Percentiles rank a stretch among this genome's conserved stretches.
These are phyloP conservation scores for Erebia epiphron DNA, from an alignment of 2,888 invertebrate genomes.

Conservation along the genomic window DNA sequence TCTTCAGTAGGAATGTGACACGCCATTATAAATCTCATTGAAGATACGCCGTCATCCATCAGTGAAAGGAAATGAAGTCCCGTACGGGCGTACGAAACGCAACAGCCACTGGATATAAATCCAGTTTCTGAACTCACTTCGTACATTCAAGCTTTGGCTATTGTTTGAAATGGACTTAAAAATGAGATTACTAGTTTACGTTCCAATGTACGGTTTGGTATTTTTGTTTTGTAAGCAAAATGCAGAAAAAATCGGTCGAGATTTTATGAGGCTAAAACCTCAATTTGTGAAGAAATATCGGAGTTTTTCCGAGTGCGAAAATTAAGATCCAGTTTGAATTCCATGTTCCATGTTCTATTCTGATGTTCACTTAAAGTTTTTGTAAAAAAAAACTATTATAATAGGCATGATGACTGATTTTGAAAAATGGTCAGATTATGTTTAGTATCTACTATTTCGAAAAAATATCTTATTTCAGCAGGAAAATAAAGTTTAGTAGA, in stretches of 20 bases:
- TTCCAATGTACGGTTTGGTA: neutral
- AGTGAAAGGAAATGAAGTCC: slow-evolving; percentile 78
- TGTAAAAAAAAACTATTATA: no score
- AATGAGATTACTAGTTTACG: slow-evolving; percentile 16
- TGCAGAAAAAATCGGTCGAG: neutral
- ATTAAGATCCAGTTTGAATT: no score
- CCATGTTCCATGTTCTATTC: no score
- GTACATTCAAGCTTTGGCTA: slow-evolving; percentile 14
- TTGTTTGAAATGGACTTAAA: slow-evolving; percentile 17
- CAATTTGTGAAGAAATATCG: neutral
- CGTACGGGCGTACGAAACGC: slow-evolving; percentile 39
- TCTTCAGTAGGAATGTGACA: slow-evolving; percentile 69
- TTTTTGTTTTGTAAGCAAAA: neutral
- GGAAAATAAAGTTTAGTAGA: no score
- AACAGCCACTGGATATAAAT: slow-evolving; percentile 33
- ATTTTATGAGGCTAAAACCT: no score
- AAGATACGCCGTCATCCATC: slow-evolving; percentile 78
- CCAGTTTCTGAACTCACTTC: slow-evolving; percentile 23
- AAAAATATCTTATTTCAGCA: no score
- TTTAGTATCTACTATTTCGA: no score
- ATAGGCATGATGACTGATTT: no score
- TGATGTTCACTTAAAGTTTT: no score
- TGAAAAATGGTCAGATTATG: no score
- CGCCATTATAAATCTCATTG: slow-evolving; percentile 80
- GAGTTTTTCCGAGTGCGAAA: no score